Evolutionary conservation across 2,888 invertebrate species (phyloP), one percentile per base, ranked within the genome.

Genomic region (Celastrina argiolus): DNA sequence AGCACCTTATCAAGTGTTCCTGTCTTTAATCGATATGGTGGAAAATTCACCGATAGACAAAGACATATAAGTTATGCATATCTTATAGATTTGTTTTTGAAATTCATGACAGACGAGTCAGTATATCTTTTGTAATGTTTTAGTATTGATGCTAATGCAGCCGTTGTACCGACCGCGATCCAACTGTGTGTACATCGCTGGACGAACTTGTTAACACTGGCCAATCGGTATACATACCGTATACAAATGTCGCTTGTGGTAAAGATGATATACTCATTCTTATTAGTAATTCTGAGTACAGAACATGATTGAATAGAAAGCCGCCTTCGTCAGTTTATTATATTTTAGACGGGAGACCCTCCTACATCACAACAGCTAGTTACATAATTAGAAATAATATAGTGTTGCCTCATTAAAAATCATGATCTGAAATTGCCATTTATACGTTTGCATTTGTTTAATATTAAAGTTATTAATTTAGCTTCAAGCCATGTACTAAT

Each of bases 31-130:
- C n/a, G n/a, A n/a, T n/a, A n/a, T n/a, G n/a, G n/a, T n/a, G n/a
- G n/a, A n/a, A n/a, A n/a, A n/a, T n/a, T n/a, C n/a, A n/a, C n/a
- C n/a, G n/a, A n/a, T n/a, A n/a, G n/a, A n/a, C n/a, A n/a, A n/a
- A n/a, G n/a, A n/a, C n/a, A n/a, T n/a, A n/a, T n/a, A n/a, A n/a
- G n/a, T n/a, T n/a, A n/a, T n/a, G n/a, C n/a, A n/a, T n/a, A 56
- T 56, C 56, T 65, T 56, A 65, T 56, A 64, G 58, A 67, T 58
- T 66, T 64, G 64, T 68, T 68, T 68, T 68, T 68, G 68, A 66
- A 68, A 66, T 68, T 68, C 68, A 61, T 22, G 10, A 41, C 16
- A 58, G 58, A 36, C 14, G 51, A 41, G 58, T 22, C 36, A 58
- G 31, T 41, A 22, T 51, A 64, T 36, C 16, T 64, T 64, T 18